Base-by-base conservation (phyloP, 2,888 invertebrate species). In the Polyommatus icarus region DNA sequence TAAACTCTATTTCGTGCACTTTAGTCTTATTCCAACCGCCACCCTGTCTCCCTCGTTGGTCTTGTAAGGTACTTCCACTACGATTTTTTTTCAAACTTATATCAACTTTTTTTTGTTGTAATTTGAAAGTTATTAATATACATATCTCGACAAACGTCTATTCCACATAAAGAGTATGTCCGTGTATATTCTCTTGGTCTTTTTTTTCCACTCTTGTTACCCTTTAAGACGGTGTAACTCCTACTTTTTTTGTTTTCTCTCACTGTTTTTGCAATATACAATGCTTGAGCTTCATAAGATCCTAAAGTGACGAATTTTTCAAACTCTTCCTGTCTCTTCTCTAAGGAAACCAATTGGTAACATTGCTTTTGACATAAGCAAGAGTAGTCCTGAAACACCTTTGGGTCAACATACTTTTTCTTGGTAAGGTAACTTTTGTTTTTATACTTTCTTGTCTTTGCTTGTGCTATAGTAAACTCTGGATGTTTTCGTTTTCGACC, bases 251-350 rank as follows among this genome's bases (percentile, higher is more conserved):
- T 76, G 76, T 78, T 29, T 80, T 80, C 81, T 76, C 79, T 79
- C 20, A 82, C 75, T 79, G 76, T 79, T 24, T 79, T 78, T 76
- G 76, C 78, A 75, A 81, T 76, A 76, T 79, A 80, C 75, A 81
- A 67, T 71, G 59, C 73, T 71, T 81, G 80, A 29, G 81, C 78
- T 77, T 77, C 77, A 77, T 80, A 81, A 40, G 80, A 80, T 71
- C 80, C 80, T 71, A 81, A 80, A 50, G 67, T 46, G 12, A 81
- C 81, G 79, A 77, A 80, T 79, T 80, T 82, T 61, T 80, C 79
- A 54, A 82, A 81, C 71, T 80, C 80, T 79, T 79, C 61, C 71
- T 80, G 80, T 76, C 81, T 79, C 76, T 78, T 79, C 72, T 82
- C 81, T 78, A 67, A 67, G 78, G 80, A 61, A 79, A 81, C 79